Evolutionary conservation across 2,888 invertebrate genomes (phyloP).

Genomic region (Sarcophaga subvicina): DNA sequence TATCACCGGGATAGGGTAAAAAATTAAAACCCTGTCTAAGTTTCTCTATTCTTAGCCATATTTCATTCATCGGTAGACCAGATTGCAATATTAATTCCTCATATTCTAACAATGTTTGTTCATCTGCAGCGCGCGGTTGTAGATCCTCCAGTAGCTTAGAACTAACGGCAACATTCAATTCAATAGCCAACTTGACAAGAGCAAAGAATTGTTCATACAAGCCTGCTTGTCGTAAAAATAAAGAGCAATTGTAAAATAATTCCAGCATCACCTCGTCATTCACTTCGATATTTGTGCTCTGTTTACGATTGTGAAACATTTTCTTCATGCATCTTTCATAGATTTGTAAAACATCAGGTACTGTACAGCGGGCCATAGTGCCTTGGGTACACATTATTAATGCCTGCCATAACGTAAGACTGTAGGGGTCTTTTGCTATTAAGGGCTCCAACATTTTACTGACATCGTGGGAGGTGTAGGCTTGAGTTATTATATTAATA

Average conservation of each 20-base stretch:
- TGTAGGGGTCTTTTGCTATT: conserved; percentile 76
- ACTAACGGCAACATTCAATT: conserved; percentile 84
- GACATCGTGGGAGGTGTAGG: conserved; percentile 85
- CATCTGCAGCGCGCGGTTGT: conserved; percentile 75
- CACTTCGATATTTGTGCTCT: conserved; percentile 43
- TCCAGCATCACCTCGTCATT: conserved; percentile 80
- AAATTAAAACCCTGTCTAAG: conserved; percentile 88
- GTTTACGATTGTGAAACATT: conserved; percentile 76
- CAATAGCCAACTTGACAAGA: conserved; percentile 86
- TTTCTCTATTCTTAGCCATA: conserved; percentile 90
- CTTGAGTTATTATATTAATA: conserved; percentile 80
- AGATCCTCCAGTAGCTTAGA: conserved; percentile 79
- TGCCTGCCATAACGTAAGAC: conserved; percentile 79
- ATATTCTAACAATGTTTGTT: conserved; percentile 82
- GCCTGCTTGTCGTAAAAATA: conserved; percentile 88
- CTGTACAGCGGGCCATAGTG: conserved; percentile 85
- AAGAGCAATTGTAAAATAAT: conserved; percentile 81
- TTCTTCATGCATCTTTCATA: conserved; percentile 82
- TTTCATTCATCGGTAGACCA: conserved; percentile 87
- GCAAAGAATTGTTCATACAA: conserved; percentile 90
- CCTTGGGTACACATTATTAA: conserved; percentile 80
- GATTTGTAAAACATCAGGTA: conserved; percentile 84
- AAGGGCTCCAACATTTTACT: conserved; percentile 78
- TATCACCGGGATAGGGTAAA: conserved; percentile 83
- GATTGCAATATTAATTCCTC: conserved; percentile 85